Percentiles rank a stretch among this genome's conserved stretches.
Evolutionary conservation across 2,797 vertebrate genomes (phyloP).

Genomic region (Aldrovandia affinis): DNA sequence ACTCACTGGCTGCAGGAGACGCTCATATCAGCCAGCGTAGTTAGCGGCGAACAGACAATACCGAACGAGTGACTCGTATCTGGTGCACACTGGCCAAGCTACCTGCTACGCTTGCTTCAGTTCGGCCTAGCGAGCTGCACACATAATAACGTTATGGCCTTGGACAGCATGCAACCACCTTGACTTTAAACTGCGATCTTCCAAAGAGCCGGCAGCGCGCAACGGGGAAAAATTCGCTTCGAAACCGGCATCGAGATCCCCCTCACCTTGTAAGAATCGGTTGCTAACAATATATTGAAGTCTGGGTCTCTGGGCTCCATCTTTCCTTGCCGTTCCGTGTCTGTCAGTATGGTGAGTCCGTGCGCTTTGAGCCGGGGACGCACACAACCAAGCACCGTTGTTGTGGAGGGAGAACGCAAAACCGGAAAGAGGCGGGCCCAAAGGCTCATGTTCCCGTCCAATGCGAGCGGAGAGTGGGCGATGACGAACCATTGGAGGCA

Average conservation of each 20-base stretch:
- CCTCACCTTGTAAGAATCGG: conserved; percentile 94
- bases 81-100: background rate
- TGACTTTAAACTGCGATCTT: conserved; percentile 57
- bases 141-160: conserved; percentile 63
- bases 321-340: conserved; percentile 53
- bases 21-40: background rate
- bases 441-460: background rate
- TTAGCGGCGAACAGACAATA: background rate
- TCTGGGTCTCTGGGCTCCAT: conserved; percentile 85
- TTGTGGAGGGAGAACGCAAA: conserved; percentile 28
- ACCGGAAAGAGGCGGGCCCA: conserved; percentile 29
- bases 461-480: conserved; percentile 5
- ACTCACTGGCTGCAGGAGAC: background rate
- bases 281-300: conserved; percentile 91
- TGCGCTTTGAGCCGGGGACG: conserved; percentile 33
- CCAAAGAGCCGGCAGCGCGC: conserved; percentile 1
- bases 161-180: conserved; percentile 69
- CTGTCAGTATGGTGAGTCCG: conserved; percentile 56
- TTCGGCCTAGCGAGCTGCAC: conserved; percentile 58
- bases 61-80: background rate
- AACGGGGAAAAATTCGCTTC: no score
- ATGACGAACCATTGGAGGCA: conserved; percentile 10
- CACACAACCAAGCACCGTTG: conserved; percentile 48
- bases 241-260: background rate
- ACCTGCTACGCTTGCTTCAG: conserved; percentile 41